Percentiles rank a stretch among this genome's conserved stretches.
Evolutionary conservation across 2,888 invertebrate genomes (phyloP).

Genomic region (Drosophila buzzatii): DNA sequence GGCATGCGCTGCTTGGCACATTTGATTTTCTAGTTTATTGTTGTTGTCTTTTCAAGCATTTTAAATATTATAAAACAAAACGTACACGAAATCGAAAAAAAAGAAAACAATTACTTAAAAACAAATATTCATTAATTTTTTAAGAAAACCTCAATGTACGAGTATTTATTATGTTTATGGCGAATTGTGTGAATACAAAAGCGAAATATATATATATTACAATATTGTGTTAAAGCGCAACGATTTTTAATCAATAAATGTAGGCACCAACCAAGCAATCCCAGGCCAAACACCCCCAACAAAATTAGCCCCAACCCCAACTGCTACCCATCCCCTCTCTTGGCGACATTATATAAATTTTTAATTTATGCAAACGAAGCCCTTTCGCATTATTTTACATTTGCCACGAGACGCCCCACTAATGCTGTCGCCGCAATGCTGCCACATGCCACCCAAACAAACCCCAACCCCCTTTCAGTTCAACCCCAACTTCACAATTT

Average conservation of each 20-base stretch:
- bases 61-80: slow-evolving; percentile 44
- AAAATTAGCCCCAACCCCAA: slow-evolving; percentile 38
- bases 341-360: slow-evolving; percentile 77
- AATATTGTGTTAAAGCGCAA: slow-evolving; percentile 77
- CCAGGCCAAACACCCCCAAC: not conserved
- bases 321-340: slow-evolving; percentile 1
- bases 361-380: slow-evolving; percentile 82
- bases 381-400: slow-evolving; percentile 82
- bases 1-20: slow-evolving; percentile 55
- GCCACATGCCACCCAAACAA: slow-evolving; percentile 23
- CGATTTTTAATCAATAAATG: slow-evolving; percentile 52
- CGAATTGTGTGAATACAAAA: slow-evolving; percentile 59
- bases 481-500: slow-evolving; percentile 56
- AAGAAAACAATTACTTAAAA: slow-evolving; percentile 7
- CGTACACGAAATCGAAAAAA: slow-evolving; percentile 25
- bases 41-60: slow-evolving; percentile 67
- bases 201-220: slow-evolving; percentile 74
- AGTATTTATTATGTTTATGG: slow-evolving; percentile 68
- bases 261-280: not conserved
- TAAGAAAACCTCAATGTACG: slow-evolving; percentile 56
- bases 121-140: slow-evolving; percentile 55
- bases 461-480: slow-evolving; percentile 32
- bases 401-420: slow-evolving; percentile 77
- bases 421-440: slow-evolving; percentile 63
- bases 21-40: slow-evolving; percentile 73